phyloP scores from a whole-genome alignment of 2,113 vertebrate species.

The Mirounga angustirostris region DNA sequence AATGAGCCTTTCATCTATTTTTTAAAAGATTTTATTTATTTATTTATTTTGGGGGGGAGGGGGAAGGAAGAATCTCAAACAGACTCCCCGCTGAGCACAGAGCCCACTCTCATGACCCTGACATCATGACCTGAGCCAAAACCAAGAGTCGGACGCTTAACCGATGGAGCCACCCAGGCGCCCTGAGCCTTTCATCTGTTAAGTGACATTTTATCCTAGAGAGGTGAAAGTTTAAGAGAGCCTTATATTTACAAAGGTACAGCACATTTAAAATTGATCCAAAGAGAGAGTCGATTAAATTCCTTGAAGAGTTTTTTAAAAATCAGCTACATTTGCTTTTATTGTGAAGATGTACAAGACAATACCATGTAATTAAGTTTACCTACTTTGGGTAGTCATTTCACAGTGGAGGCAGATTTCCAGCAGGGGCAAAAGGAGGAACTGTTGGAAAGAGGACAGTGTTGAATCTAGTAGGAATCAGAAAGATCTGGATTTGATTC shows the following conservation, averaged over 20 bases:
- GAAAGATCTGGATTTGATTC: conserved; percentile 1
- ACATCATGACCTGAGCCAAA: neutral
- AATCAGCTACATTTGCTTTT: conserved; percentile 19
- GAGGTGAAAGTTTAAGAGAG: neutral
- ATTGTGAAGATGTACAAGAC: neutral
- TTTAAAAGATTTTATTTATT: neutral
- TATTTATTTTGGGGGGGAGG: neutral
- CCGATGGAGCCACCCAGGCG: neutral
- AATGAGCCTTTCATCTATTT: neutral
- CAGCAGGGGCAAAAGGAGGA: neutral
- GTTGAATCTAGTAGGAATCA: neutral
- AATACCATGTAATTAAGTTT: neutral
- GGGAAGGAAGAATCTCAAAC: neutral
- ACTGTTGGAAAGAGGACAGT: neutral
- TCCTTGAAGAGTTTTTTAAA: neutral
- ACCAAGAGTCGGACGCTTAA: neutral
- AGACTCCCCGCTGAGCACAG: neutral
- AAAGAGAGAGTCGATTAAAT: neutral
- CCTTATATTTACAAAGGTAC: neutral
- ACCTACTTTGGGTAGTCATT: neutral
- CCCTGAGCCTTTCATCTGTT: neutral
- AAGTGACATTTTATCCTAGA: neutral
- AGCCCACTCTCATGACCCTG: neutral
- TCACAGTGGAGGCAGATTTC: neutral
- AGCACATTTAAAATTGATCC: neutral